Evolutionary conservation across 1,140 invertebrate species (phyloP), one percentile per base, ranked within the genome.

Genomic region (Drosophila elegans): DNA sequence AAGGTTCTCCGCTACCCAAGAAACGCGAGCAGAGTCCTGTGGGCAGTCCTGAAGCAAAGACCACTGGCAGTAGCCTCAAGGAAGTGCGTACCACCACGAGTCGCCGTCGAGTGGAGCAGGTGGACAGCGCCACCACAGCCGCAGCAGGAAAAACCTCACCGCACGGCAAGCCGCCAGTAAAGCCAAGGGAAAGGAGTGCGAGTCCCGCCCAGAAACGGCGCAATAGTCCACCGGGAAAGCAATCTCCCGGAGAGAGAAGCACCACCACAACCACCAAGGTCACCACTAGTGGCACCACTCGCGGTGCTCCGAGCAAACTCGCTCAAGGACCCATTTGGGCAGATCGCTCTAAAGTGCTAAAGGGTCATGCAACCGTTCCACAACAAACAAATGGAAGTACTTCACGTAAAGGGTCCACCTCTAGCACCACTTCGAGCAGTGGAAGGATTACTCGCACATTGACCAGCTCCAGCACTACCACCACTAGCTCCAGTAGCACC

Each of bases 291-390:
- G 75, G 62, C 49, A 66, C 44, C 2, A 64, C 32, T 0, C 77
- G 79, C 6, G 66, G 60, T 0, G 41, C 75, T 29, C 63, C 78
- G 10, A 57, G 48, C 9, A 74, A 94, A 92, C 21, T 92, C 84
- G 48, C 52, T 6, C 68, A 72, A 10, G 94, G 94, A 61, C 94
- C 94, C 11, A 94, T 94, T 29, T 94, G 94, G 94, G 93, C 93
- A 1, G 90, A 91, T 51, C 94, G 93, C 11, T 94, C 93, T 76
- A 93, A 94, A 68, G 94, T 94, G 36, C 39, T 92, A 9, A 81
- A 86, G 16, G 67, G 59, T 38, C 83, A 51, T 44, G 44, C 54
- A 1, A 46, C 16, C 12, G 25, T 60, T 36, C 9, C 74, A 41
- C 7, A 68, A 36, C 7, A 68, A 39, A 11, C 74, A 9, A 45